Percentiles rank a stretch among this genome's conserved stretches.
phyloP scores from a whole-genome alignment of 2,888 invertebrate genomes.

The Achlya flavicornis region DNA sequence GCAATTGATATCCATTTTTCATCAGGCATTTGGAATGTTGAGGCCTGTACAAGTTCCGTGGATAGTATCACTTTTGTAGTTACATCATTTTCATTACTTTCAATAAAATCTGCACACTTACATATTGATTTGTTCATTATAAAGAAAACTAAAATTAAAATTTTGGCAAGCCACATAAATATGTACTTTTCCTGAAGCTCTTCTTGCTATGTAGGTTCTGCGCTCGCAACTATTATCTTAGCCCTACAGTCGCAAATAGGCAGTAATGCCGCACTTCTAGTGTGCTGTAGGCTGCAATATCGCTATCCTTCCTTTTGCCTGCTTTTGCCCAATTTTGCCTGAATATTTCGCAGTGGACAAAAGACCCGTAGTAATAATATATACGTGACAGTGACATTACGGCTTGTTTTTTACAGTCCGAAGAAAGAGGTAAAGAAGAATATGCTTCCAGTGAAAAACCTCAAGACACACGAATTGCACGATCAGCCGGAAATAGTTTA shows the following conservation, averaged over 20 bases:
- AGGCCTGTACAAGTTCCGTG: conserved; percentile 16
- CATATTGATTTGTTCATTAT: neutral
- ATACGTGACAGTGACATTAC: neutral
- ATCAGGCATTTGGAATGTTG: conserved; percentile 38
- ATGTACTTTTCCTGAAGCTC: no score
- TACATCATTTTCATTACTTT: conserved; percentile 17
- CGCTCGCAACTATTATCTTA: no score
- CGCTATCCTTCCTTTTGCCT: no score
- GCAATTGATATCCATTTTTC: conserved; percentile 71
- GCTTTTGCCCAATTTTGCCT: no score
- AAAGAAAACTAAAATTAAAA: neutral
- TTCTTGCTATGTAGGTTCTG: no score
- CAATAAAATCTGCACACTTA: conserved; percentile 8
- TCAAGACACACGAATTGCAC: conserved; percentile 81
- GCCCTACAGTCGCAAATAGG: no score
- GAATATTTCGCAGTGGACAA: no score
- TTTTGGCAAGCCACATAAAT: no score
- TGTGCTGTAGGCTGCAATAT: no score
- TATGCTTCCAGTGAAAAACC: conserved; percentile 81
- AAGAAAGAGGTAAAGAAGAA: conserved; percentile 89
- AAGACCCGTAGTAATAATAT: no score
- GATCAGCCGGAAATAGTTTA: conserved; percentile 89
- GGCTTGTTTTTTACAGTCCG: conserved; percentile 76
- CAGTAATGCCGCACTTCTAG: no score
- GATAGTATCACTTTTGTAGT: conserved; percentile 15